Conservation (phyloP, 2,113 vertebrate species). For the Scalopus aquaticus region DNA sequence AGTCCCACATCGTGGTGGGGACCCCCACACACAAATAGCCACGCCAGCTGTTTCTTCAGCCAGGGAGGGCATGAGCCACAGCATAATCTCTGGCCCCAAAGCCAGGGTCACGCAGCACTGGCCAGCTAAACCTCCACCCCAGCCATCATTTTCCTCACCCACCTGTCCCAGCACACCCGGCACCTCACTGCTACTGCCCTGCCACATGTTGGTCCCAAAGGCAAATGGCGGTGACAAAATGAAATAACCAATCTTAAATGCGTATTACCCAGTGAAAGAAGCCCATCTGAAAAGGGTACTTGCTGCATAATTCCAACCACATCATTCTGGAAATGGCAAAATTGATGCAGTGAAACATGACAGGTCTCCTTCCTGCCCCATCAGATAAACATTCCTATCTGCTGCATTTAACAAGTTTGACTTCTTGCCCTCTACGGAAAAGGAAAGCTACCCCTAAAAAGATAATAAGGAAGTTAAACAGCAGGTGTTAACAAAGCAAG, state of each 20-base stretch:
- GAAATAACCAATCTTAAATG: background rate
- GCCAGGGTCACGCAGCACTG: background rate
- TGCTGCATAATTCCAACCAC: background rate
- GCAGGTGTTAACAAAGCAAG: too few species aligned
- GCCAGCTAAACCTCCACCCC: background rate
- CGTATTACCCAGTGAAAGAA: background rate
- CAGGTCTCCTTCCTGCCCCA: too few species aligned
- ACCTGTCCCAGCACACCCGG: background rate
- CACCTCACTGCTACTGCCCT: background rate
- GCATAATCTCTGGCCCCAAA: background rate
- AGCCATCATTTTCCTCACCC: rapidly evolving
- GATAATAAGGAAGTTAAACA: too few species aligned
- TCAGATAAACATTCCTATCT: too few species aligned
- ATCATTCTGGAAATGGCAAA: background rate
- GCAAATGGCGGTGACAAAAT: background rate
- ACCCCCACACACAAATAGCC: background rate
- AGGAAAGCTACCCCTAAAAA: too few species aligned
- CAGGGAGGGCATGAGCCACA: rapidly evolving
- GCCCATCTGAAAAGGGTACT: too few species aligned
- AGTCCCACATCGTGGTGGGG: background rate
- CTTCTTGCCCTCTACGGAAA: too few species aligned
- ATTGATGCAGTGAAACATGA: too few species aligned
- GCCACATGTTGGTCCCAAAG: rapidly evolving
- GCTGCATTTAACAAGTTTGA: too few species aligned
- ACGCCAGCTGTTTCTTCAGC: background rate